Base-by-base conservation (phyloP, 2,113 vertebrate species). In the Anolis carolinensis region DNA sequence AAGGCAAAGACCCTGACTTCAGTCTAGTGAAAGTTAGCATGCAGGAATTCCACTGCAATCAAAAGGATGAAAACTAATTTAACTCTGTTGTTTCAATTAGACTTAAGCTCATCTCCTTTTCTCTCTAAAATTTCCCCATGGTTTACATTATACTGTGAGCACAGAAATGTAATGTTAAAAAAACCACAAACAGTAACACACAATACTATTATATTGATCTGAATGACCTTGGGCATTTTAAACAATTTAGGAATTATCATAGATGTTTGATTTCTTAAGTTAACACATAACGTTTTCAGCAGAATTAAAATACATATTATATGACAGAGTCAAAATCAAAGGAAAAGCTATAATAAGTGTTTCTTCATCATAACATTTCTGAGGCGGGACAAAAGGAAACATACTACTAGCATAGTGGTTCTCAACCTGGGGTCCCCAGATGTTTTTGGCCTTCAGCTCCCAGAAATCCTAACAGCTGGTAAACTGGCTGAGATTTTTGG, bases 1-100 rank as follows among this genome's bases (percentile, higher is more conserved):
- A 79, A 91, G 84, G 79, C 20, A 62, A 89, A 88, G 59, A 76
- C n/a, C 50, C 44, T 63, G 39, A 70, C 39, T 86, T 21, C 20
- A 74, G 36, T 74, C 68, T 32, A 32, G n/a, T 52, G 55, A 80
- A 73, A 80, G 30, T 30, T 74, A 80, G 59, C 71, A 86, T 86
- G 59, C 79, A 65, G 30, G 73, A 72, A 86, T 81, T 73, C 55
- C 70, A 74, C 30, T 65, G 8, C 48, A 86, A 81, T 73, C 70
- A 74, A 63, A 39, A 52, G 27, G 23, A 48, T 2, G 16, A 10
- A 65, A 65, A 7, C 50, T 34, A 25, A 39, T 86, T 80, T 63
- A 48, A 50, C 78, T 50, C 63, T 50, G 9, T n/a, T 73, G 27
- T 36, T 74, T 65, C 55, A 73, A 16, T 52, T 39, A 79, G 70